A percentile compares a stretch with the other conserved stretches of the same genome.
These are phyloP conservation scores for Sebastes melanostomus DNA, from an alignment of 2,797 vertebrate genomes.

Conservation along the genomic window DNA sequence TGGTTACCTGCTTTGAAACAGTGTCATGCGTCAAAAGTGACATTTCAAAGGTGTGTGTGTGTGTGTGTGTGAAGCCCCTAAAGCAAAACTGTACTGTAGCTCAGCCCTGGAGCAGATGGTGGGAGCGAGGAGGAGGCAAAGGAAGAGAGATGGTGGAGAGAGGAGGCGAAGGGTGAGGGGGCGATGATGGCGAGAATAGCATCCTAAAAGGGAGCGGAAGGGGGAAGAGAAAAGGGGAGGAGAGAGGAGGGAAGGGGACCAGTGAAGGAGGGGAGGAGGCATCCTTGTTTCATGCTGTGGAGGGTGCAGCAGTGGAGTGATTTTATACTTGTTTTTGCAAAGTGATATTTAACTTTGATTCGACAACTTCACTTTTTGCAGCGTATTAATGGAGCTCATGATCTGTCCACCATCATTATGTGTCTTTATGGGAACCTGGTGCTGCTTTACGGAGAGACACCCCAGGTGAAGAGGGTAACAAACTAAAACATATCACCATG, in stretches of 20 bases:
- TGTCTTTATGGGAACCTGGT: background rate
- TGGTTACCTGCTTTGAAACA: slow-evolving; percentile 45
- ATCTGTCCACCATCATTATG: background rate
- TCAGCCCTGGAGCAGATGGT: slow-evolving; percentile 61
- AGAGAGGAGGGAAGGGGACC: background rate
- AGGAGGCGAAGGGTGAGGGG: slow-evolving; percentile 1
- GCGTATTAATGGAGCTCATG: background rate
- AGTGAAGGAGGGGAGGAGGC: slow-evolving; percentile 24
- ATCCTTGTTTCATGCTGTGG: slow-evolving; percentile 52
- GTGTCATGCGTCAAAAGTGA: slow-evolving; percentile 51
- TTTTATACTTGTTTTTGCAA: slow-evolving; percentile 29
- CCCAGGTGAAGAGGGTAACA: background rate
- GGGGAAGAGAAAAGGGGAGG: background rate
- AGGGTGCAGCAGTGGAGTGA: slow-evolving; percentile 68
- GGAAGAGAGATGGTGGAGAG: background rate
- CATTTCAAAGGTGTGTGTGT: slow-evolving; percentile 36
- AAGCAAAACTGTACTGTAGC: slow-evolving; percentile 36
- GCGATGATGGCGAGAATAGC: background rate
- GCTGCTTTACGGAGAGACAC: background rate
- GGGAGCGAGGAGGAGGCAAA: slow-evolving; percentile 22
- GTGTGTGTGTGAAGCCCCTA: slow-evolving; percentile 30
- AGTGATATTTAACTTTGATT: slow-evolving; percentile 9
- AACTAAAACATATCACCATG: background rate
- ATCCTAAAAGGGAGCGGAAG: slow-evolving; percentile 16
- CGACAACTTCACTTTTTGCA: background rate